Conservation (phyloP, 2,113 vertebrate species). For the Malaclemys terrapin region DNA sequence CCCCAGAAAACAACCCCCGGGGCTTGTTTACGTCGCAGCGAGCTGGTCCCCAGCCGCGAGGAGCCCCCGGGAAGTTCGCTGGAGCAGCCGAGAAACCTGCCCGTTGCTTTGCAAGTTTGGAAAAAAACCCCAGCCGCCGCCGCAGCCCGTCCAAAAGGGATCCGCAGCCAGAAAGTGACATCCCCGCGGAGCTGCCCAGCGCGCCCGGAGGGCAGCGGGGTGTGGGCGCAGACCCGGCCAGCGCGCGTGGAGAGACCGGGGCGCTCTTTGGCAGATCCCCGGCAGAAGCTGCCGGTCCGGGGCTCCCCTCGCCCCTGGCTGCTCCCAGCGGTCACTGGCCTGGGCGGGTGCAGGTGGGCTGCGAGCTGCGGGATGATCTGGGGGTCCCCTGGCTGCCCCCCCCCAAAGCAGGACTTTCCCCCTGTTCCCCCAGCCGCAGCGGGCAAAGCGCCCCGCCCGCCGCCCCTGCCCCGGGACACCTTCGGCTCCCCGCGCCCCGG, state of each 20-base stretch:
- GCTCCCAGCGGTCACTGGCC: too few relatives aligned
- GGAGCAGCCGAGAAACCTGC: background rate
- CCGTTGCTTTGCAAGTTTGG: background rate
- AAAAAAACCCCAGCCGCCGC: too few relatives aligned
- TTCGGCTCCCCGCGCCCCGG: background rate
- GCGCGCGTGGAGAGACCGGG: too few relatives aligned
- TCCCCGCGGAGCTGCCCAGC: background rate
- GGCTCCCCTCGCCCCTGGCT: too few relatives aligned
- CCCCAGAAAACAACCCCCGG: background rate
- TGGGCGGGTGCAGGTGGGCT: too few relatives aligned
- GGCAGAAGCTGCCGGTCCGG: too few relatives aligned
- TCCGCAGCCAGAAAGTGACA: background rate
- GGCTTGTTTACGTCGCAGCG: background rate
- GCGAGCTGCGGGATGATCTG: too few relatives aligned
- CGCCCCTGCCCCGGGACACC: background rate
- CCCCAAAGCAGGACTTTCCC: fast-evolving
- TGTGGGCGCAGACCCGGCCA: too few relatives aligned
- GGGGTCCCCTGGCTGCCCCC: background rate
- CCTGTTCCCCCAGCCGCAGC: background rate
- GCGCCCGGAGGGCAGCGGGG: background rate
- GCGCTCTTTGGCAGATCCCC: too few relatives aligned
- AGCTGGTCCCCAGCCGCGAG: background rate
- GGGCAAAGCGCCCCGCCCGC: background rate
- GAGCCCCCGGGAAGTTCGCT: background rate
- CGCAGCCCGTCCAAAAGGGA: background rate